phyloP scores from a whole-genome alignment of 2,888 invertebrate genomes.

The Diabrotica balteata region DNA sequence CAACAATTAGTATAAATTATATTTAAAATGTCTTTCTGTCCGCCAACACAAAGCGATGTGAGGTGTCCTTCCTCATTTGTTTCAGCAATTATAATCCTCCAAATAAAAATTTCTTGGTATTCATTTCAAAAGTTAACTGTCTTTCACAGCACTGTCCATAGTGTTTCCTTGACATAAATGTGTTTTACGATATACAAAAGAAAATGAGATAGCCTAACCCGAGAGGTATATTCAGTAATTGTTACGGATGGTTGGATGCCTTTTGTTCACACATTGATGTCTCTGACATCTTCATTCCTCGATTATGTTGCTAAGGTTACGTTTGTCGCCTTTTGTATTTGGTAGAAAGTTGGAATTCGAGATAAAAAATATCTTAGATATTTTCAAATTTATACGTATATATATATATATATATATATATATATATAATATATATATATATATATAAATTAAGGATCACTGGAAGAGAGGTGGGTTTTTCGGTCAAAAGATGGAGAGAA shows the following conservation, averaged over 20 bases:
- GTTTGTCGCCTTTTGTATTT: no score
- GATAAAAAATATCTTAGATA: no score
- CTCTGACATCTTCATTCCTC: constrained; percentile 34
- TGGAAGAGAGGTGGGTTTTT: no score
- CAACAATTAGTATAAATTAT: no score
- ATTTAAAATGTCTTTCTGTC: constrained; percentile 5
- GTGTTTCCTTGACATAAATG: constrained; percentile 29
- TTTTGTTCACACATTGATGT: constrained; percentile 32
- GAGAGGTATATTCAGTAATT: constrained; percentile 25
- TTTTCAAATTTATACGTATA: no score
- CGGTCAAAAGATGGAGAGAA: no score
- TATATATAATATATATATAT: no score
- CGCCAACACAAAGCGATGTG: constrained; percentile 7
- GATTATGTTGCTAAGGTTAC: not conserved
- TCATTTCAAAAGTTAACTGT: constrained; percentile 25
- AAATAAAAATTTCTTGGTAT: constrained; percentile 28
- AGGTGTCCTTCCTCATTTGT: constrained; percentile 22
- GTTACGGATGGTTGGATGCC: constrained; percentile 29
- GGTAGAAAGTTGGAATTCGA: no score
- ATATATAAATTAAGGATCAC: no score
- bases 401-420: no score
- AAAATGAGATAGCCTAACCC: constrained; percentile 21
- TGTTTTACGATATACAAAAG: constrained; percentile 26
- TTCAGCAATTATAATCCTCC: constrained; percentile 23
- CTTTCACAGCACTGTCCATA: constrained; percentile 19